Conservation (phyloP, 2,888 invertebrate genomes). For the Sphinx pinastri region DNA sequence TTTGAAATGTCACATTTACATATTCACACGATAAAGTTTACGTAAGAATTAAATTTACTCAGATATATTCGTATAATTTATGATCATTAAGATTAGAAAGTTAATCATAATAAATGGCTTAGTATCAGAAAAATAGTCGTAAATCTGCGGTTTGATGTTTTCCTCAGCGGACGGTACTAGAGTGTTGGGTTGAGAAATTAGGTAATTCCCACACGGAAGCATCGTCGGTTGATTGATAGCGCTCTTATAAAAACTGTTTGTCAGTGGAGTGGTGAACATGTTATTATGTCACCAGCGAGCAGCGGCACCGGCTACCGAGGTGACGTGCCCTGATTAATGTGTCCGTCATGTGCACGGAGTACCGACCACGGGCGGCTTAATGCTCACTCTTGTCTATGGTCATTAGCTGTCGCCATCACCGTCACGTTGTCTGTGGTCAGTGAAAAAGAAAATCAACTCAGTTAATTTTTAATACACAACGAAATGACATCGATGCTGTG, state of each 20-base stretch:
- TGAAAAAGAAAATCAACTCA: constrained; percentile 32
- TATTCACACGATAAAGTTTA: constrained; percentile 34
- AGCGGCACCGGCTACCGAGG: constrained; percentile 50
- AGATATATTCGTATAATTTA: constrained; percentile 23
- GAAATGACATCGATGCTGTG: constrained; percentile 26
- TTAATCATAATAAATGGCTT: constrained; percentile 24
- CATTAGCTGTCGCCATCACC: constrained; percentile 48
- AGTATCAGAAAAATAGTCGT: constrained; percentile 22
- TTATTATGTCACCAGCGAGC: constrained; percentile 72
- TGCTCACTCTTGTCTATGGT: constrained; percentile 54
- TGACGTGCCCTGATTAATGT: constrained; percentile 73
- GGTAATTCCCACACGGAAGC: constrained; percentile 74
- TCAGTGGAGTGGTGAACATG: constrained; percentile 63
- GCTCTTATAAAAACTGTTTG: constrained; percentile 70
- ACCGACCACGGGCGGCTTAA: constrained; percentile 45
- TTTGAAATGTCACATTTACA: constrained; percentile 32
- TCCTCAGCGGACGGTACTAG: constrained; percentile 38
- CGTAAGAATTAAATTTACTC: constrained; percentile 24
- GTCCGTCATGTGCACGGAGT: constrained; percentile 51
- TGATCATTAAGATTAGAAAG: constrained; percentile 28
- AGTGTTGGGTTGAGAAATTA: constrained; percentile 45
- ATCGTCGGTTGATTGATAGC: constrained; percentile 71
- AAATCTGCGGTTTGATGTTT: constrained; percentile 26
- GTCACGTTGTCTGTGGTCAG: constrained; percentile 58
- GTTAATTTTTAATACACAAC: constrained; percentile 28